Conservation (phyloP, 35 echinoderm and acorn worm species). For the Apostichopus parvimensis region DNA sequence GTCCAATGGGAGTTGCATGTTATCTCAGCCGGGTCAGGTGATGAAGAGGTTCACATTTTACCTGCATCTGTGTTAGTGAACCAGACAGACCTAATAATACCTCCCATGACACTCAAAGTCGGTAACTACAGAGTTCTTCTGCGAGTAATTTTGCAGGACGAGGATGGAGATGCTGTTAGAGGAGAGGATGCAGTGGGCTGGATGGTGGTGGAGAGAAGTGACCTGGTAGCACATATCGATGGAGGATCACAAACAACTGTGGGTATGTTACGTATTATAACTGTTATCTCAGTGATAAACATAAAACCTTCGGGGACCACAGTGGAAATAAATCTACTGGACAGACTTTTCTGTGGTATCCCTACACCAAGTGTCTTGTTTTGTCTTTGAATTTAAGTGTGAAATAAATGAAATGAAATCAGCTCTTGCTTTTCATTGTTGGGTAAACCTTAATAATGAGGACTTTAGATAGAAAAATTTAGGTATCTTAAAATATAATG, state of each 20-base stretch:
- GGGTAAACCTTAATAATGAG: too few relatives aligned
- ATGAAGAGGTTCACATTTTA: background rate
- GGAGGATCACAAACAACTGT: constrained; percentile 31
- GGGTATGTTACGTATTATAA: background rate
- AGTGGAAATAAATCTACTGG: too few relatives aligned
- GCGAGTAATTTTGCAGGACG: background rate
- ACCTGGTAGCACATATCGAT: constrained; percentile 22
- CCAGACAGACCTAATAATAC: constrained; percentile 2
- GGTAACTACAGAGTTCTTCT: background rate
- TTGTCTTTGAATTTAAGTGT: too few relatives aligned
- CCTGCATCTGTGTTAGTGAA: background rate
- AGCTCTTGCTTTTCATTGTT: too few relatives aligned
- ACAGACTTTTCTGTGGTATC: too few relatives aligned
- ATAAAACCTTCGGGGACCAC: too few relatives aligned
- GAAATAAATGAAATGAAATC: too few relatives aligned
- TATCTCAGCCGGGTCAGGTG: background rate
- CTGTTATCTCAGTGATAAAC: too few relatives aligned
- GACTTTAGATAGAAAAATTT: too few relatives aligned
- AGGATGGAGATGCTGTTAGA: background rate
- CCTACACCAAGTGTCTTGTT: too few relatives aligned
- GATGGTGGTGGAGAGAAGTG: background rate
- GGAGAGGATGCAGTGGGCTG: background rate
- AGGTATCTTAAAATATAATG: too few relatives aligned
- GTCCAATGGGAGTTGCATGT: background rate
- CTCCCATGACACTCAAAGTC: background rate